Conservation (phyloP, 1,140 invertebrate genomes). For the Aleiodes sp. region DNA sequence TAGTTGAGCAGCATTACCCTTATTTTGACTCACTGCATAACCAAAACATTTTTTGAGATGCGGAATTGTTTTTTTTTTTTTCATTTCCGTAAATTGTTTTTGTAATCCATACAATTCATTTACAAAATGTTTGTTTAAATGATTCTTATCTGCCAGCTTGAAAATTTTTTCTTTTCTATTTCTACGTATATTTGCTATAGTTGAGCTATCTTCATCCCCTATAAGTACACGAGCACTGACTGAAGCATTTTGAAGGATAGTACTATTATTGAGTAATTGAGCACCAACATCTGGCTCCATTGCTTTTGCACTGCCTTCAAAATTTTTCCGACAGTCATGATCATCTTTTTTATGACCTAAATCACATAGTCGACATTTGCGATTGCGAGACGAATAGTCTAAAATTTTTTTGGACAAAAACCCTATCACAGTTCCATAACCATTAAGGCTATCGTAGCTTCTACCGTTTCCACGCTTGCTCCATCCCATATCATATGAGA, state of each 20-base stretch:
- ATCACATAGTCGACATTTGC: background rate
- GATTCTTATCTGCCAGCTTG: background rate
- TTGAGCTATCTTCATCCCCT: background rate
- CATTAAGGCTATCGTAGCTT: background rate
- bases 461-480: background rate
- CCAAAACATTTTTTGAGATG: background rate
- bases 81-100: background rate
- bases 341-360: background rate
- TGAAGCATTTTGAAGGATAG: background rate
- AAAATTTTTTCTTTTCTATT: background rate
- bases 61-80: background rate
- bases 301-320: background rate
- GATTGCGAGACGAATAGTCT: background rate
- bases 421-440: background rate
- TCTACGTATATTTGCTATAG: background rate
- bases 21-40: background rate
- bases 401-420: background rate
- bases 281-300: background rate
- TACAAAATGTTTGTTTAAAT: background rate
- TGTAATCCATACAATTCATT: background rate
- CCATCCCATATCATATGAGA: conserved; percentile 2
- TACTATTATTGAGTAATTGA: background rate
- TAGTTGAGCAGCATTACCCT: background rate
- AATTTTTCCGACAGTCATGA: background rate
- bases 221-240: background rate